Evolutionary conservation across 2,113 vertebrate species (phyloP), one percentile per base, ranked within the genome.

Genomic region (Marmota flaviventris): DNA sequence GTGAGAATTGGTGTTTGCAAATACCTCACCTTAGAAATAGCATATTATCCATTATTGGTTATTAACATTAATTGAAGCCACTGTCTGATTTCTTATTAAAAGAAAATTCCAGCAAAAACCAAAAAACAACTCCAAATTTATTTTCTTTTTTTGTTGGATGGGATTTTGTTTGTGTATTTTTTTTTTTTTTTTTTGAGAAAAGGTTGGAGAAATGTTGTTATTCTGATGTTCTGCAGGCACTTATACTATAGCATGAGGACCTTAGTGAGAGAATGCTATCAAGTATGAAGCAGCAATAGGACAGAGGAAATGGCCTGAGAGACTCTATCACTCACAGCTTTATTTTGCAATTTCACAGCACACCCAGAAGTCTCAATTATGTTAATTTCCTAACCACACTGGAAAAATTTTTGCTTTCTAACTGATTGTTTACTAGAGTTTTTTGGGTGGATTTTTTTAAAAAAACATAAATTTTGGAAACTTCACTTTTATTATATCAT

Each of bases 381-480:
- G 42, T 69, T 32, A 63, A 16, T 16, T 10, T 24, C 25, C 39
- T 78, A 24, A 12, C 20, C 51, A 75, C 34, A 56, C 2, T 39
- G 5, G 53, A 83, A 58, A 45, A 25, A 32, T 29, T 79, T 85
- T 93, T 82, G 8, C 14, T 95, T 89, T 27, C 27, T 11, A 25
- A 14, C 4, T 29, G 77, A 87, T 70, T 61, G 70, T 67, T 87
- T 78, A 22, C 24, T 42, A 42, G 82, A 79, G 7, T 53, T 53
- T 90, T 67, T 6, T 20, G 2, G 25, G 5, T 69, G 4, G 48
- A 20, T 17, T 93, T 51, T 65, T 32, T 69, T 45, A 6, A 45
- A 45, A 51, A 91, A 88, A 48, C 17, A 51, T 39, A 69, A 94
- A 63, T 77, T 51, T 88, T 96, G 51, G 39, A 58, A 87, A 37